Evolutionary conservation across 2,888 invertebrate genomes (phyloP), one percentile per base, ranked within the genome.

Genomic region (Chelonus formosanus): DNA sequence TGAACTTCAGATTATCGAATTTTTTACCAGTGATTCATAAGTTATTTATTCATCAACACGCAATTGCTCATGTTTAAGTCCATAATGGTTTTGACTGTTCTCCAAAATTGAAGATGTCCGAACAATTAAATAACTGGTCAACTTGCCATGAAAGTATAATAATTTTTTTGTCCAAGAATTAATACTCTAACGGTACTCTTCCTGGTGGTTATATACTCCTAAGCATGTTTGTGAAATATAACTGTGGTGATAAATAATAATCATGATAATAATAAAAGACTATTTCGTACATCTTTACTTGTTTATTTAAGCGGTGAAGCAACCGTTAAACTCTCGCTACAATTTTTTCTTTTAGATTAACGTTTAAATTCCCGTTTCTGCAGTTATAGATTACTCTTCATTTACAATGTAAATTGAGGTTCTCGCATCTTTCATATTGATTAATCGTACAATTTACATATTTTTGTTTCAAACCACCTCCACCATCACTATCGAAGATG

Each of bases 271-370:
- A 53, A 61, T 44, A 61, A 47, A 34, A 47, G 20, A 35, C 20
- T 20, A 36, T 55, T 58, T 20, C 58, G 4, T 40, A 40, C 6
- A 40, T 40, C 40, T 40, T 40, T 6, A 3, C 40, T 40, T 40
- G 61, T 59, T 31, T 7, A 43, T 53, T 31, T 52, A 58, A 59
- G 48, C 8, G 43, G 5, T 8, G 47, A 10, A 47, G 32, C 31
- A 10, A 40, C 65, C 56, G 65, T 66, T 66, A 66, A 35, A 56
- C 40, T 56, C 48, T 54, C 45, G 60, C 48, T 50, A 54, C 55
- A 50, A 61, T 61, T 56, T 60, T 55, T 32, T 43, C 34, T 31
- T n/a, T 59, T 35, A 20, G 48, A 59, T 36, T 5, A 36, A 34
- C 34, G 50, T 43, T 45, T 47, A 45, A 6, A 10, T 50, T 59